Conservation (phyloP, 1,140 invertebrate species). For the Micrasema minimum region DNA sequence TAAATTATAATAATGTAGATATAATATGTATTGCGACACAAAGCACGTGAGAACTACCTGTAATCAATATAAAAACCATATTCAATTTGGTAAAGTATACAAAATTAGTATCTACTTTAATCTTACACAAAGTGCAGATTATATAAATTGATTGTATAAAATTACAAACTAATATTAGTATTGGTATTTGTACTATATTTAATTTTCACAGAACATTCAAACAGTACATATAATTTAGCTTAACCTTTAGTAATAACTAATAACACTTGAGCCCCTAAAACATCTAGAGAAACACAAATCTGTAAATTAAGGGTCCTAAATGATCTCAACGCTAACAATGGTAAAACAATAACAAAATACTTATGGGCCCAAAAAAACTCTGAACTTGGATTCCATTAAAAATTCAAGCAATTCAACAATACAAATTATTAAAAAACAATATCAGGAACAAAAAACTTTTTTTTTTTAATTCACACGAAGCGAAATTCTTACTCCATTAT, state of each 20-base stretch:
- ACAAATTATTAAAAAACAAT: not conserved
- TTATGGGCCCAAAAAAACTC: conserved; percentile 25
- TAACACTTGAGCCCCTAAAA: conserved; percentile 15
- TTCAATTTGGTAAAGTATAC: not conserved
- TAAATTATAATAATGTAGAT: too few species aligned
- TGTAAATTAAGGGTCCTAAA: conserved; percentile 20
- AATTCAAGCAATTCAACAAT: too few species aligned
- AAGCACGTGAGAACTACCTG: not conserved
- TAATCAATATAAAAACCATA: conserved; percentile 2
- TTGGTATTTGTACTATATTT: not conserved
- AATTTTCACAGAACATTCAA: conserved; percentile 6
- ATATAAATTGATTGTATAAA: not conserved
- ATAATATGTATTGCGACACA: too few species aligned
- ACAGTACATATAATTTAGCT: conserved; percentile 21
- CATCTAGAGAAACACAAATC: conserved; percentile 5
- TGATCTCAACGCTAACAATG: conserved; percentile 13
- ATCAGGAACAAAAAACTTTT: too few species aligned
- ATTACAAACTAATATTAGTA: not conserved
- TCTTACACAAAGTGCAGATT: not conserved
- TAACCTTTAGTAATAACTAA: conserved; percentile 7
- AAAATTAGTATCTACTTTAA: conserved; percentile 1
- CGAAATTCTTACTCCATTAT: not conserved
- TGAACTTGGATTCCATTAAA: not conserved
- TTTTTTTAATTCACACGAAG: too few species aligned
- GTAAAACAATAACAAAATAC: conserved; percentile 20